These are phyloP conservation scores for Jacana jacana DNA, from an alignment of 2,113 vertebrate species.

Conservation along the genomic window DNA sequence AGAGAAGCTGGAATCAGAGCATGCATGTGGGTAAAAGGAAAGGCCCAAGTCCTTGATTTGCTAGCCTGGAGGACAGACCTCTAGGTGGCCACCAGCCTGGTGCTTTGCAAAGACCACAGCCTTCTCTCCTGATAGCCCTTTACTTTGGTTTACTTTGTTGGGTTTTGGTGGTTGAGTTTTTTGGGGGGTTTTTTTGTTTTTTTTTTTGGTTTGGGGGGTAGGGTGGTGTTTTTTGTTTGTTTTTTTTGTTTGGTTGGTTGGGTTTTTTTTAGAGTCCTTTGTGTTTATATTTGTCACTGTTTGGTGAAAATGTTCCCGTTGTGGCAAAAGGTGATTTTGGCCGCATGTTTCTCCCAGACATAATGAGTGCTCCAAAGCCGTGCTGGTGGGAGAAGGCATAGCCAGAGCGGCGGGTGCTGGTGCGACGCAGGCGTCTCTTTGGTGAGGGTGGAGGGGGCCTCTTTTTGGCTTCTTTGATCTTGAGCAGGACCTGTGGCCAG, in stretches of 20 bases:
- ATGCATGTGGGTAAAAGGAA: neutral
- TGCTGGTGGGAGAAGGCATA: slow-evolving; percentile 95
- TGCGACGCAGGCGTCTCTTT: slow-evolving; percentile 48
- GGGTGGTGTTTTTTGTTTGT: too few relatives aligned
- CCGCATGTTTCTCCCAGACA: slow-evolving; percentile 84
- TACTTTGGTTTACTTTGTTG: neutral
- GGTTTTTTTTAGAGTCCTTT: neutral
- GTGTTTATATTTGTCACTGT: slow-evolving; percentile 36
- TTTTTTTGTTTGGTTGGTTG: too few relatives aligned
- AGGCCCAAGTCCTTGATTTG: neutral
- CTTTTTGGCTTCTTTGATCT: slow-evolving; percentile 78
- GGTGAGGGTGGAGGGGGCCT: slow-evolving; percentile 52
- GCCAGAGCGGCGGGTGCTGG: slow-evolving; percentile 84
- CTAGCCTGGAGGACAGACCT: neutral
- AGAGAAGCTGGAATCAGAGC: neutral
- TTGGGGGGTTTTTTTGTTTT: neutral
- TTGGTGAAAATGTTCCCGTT: slow-evolving; percentile 19
- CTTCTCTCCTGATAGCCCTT: neutral
- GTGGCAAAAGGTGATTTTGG: slow-evolving; percentile 49
- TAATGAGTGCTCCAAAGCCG: slow-evolving; percentile 92
- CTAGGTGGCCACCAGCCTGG: neutral
- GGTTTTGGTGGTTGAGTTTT: too few relatives aligned
- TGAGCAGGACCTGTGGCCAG: slow-evolving; percentile 76
- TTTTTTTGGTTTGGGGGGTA: neutral
- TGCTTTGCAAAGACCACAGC: neutral